Evolutionary conservation across 2,797 vertebrate species (phyloP), one percentile per base, ranked within the genome.

Genomic region (Karalla daura): DNA sequence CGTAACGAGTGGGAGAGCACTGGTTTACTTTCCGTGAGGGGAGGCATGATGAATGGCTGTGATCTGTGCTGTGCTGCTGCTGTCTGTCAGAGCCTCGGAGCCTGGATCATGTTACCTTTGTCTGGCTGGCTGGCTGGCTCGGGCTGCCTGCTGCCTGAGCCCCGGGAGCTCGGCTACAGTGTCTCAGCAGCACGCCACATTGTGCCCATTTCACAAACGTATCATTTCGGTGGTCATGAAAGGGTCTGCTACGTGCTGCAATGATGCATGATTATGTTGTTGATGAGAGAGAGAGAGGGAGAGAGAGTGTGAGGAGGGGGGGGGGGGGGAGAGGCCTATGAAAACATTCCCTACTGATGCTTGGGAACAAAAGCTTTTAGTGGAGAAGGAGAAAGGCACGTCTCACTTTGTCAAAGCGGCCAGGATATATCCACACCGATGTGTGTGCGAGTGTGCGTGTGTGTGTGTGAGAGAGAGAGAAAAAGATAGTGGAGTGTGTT

Each of bases 21-120:
- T 13, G 74, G 58, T 32, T 67, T 45, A 68, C 77, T 78, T 39
- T 77, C 41, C 39, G 33, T 14, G 24, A 63, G 76, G 24, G n/a
- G 63, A 35, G 70, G 56, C 71, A 41, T 53, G 70, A 76, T 79
- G 81, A 85, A 74, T 35, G 70, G 68, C 51, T 86, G 70, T 88
- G 83, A 86, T 89, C 76, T 86, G 61, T 78, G 78, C 82, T 76
- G 77, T 74, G 73, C 74, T 81, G 73, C 74, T 81, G 81, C 83
- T 81, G 85, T 67, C 85, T 87, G 86, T 90, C 87, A 87, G 36
- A 79, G 83, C 76, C 76, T 76, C 75, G 86, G 84, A 88, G 89
- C 78, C 86, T 70, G 85, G 44, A 89, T 92, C 90, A 86, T 78
- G 65, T 93, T 92, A 91, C 92, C 91, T 91, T 93, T 93, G 92